Conservation (phyloP, 23 tunicate genomes). For the Halocynthia roretzi region DNA sequence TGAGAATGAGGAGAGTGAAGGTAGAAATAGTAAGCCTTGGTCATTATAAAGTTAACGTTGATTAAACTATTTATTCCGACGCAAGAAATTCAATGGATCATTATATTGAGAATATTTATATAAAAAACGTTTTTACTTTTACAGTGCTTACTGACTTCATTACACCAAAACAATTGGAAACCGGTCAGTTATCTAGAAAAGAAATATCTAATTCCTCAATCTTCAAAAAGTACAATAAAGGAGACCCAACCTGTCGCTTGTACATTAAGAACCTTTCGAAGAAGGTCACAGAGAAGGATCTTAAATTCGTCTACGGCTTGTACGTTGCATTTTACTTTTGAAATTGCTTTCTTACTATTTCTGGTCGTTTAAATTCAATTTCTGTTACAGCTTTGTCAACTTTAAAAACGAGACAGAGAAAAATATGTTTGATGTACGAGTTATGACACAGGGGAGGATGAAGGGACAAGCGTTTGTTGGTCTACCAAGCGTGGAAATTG, state of each 20-base stretch:
- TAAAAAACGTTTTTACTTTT: background rate
- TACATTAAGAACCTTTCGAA: conserved; percentile 69
- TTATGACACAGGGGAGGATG: conserved; percentile 84
- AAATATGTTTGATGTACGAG: conserved; percentile 62
- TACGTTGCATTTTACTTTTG: background rate
- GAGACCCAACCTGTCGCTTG: conserved; percentile 61
- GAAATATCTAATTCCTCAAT: conserved; percentile 36
- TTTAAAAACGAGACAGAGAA: conserved; percentile 34
- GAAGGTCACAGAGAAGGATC: conserved; percentile 72
- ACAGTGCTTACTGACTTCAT: conserved; percentile 43
- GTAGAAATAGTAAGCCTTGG: no score
- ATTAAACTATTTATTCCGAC: background rate
- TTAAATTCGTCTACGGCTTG: conserved; percentile 61
- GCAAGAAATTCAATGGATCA: background rate
- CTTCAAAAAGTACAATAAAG: conserved; percentile 44
- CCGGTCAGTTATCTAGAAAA: conserved; percentile 28
- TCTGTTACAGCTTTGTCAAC: conserved; percentile 33
- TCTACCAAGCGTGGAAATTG: conserved; percentile 45
- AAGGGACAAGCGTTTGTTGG: conserved; percentile 91
- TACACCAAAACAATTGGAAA: conserved; percentile 34
- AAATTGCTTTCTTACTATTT: background rate
- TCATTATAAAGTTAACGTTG: no score
- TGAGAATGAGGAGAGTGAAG: conserved; percentile 2
- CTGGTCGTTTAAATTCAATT: background rate
- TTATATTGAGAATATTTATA: background rate